Evolutionary conservation across 2,888 invertebrate genomes (phyloP), one percentile per base, ranked within the genome.

Genomic region (Ceraclea dissimilis): DNA sequence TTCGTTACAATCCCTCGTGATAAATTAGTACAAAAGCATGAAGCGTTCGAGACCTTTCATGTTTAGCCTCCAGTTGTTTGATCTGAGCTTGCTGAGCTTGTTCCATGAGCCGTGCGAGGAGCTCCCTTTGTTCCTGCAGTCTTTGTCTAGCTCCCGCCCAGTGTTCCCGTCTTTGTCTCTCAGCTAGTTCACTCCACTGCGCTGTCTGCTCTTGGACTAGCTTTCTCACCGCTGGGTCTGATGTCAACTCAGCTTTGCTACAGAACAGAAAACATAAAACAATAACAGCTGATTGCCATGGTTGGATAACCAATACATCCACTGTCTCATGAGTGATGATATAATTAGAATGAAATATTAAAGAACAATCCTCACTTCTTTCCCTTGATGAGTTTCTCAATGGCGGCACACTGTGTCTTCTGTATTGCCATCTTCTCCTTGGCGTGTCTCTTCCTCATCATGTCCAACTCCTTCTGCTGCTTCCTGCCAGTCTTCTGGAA

Each of bases 401-500:
- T 87, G 22, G 93, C 87, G 1, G 85, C 76, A 70, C 94, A 94
- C 71, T 97, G 94, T 13, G 86, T 81, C 71, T 94, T 96, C 74
- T 98, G 97, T 69, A 98, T 82, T 22, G 86, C 74, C 67, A 88
- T 79, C 69, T 93, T 87, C 72, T 98, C 97, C 70, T 99, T 99
- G 63, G 88, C 82, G 67, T 98, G 97, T 55, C 90, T 86, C 70
- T 96, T 97, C 69, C 88, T 88, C 74, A 97, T 76, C 4, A 90
- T 80, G 57, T 98, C 98, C 60, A 93, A 70, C 66, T 99, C 98
- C 68, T 99, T 99, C 71, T 93, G 90, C 68, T 98, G 96, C 70
- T 97, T 98, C 66, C 94, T 88, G 49, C 90, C 85, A 33, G 92
- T 86, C 76, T 99, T 99, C 65, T 88, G 80, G 74, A 91, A 97